Evolutionary conservation across 2,797 vertebrate genomes (phyloP), one percentile per base, ranked within the genome.

Genomic region (Myripristis jacobus): DNA sequence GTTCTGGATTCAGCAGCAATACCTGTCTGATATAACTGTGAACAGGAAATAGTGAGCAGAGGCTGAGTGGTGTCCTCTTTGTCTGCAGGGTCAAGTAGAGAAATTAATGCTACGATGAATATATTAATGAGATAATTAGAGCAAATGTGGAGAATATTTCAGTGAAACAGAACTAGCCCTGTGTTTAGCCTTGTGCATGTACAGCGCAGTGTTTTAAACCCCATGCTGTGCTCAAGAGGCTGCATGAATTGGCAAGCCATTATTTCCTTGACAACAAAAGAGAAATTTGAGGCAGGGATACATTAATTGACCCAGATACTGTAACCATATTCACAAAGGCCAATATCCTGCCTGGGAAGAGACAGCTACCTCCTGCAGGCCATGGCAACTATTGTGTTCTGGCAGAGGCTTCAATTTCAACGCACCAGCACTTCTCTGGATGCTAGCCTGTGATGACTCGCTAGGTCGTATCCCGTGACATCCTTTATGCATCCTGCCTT

Each of bases 281-380:
- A 67, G 80, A 88, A 77, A 87, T 88, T 83, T 88, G 88, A 91
- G 73, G 84, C 89, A 79, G 77, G 73, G 85, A 78, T 73, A 84
- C 60, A 71, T 87, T 92, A 91, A 93, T 90, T 92, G 89, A 92
- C 90, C 89, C 90, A 91, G 81, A 92, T 90, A 91, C 81, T 89
- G 83, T 89, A 86, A 80, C 84, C 62, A 57, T 83, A 81, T 90
- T 90, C 87, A 91, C 89, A 89, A 91, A 92, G 89, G 76, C 89
- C 88, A 83, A 85, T 90, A 91, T 90, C 89, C 90, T 89, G 89
- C 73, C 79, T 79, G 81, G 61, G 81, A 88, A 73, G 84, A 85
- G 66, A 84, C 6, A 68, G 70, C 82, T 82, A 77, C 79, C 87
- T 83, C 81, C 85, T 66, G 71, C 46, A 6, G 79, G 75, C 87